Base-by-base conservation (phyloP, 2,888 invertebrate species). In the Epistrophella euchroma region DNA sequence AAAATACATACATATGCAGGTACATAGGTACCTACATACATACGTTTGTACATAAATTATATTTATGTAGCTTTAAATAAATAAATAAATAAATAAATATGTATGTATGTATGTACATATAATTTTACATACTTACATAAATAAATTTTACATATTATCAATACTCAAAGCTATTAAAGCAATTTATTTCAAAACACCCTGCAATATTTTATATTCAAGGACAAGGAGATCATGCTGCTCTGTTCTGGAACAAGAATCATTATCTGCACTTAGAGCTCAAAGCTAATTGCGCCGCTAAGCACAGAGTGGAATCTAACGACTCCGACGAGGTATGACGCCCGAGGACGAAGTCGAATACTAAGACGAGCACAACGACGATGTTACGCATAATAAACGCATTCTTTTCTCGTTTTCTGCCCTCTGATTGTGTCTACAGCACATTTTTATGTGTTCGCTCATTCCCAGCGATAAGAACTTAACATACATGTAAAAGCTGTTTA, bases 401-500 rank as follows among this genome's bases (percentile, higher is more conserved):
- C 72, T 66, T 37, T 37, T 60, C 17, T 25, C 40, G 55, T 56
- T 28, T 71, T 45, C 52, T 35, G 17, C 32, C 17, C 7, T 50
- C 32, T 15, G n/a, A 17, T 17, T 32, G 11, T 6, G 64, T 28
- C 64, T 64, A 22, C 17, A 60, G 70, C 68, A 79, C 71, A 80
- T 80, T 80, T 84, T 84, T 79, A 74, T 70, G 78, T 73, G 73
- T 56, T 58, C 35, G 47, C 71, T n/a, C 52, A 58, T 37, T 32
- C 47, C 3, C 17, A 25, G n/a, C 45, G 66, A 66, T 74, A 58
- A 68, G 40, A 76, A 77, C 73, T 62, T 71, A 70, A 64, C 82
- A 66, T 77, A 81, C 86, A 86, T 77, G 73, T 52, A 82, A 86
- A 86, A 86, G 77, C 86, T 86, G 73, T 86, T 86, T 82, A 77